Conservation (phyloP, 2,797 vertebrate genomes). For the Pygocentrus nattereri region DNA sequence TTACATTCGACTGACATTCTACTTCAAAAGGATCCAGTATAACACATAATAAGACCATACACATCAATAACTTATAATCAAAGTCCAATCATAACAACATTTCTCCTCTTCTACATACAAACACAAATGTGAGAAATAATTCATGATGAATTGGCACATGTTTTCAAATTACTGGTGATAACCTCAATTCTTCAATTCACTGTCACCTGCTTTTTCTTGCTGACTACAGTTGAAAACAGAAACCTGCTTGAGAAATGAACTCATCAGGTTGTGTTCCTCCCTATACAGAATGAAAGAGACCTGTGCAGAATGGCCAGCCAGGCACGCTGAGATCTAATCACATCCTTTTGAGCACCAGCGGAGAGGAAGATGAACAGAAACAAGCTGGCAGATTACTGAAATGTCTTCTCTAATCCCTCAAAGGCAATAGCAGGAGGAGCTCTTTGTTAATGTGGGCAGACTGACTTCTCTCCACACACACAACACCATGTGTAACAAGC, state of each 20-base stretch:
- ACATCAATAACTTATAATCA: too few species aligned
- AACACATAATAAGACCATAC: too few species aligned
- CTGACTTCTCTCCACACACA: background rate
- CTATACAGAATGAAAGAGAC: background rate
- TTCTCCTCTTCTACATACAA: too few species aligned
- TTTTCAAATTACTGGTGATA: too few species aligned
- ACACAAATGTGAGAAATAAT: too few species aligned
- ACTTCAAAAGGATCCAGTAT: too few species aligned
- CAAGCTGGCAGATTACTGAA: slow-evolving; percentile 38
- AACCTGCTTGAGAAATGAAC: background rate
- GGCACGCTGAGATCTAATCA: slow-evolving; percentile 32
- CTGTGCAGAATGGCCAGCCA: background rate
- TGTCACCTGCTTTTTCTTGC: background rate
- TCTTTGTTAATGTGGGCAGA: slow-evolving; percentile 21
- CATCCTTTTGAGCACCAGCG: slow-evolving; percentile 17
- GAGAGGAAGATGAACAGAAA: slow-evolving; percentile 40
- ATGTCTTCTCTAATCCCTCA: slow-evolving; percentile 49
- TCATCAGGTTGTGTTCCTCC: background rate
- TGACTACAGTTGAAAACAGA: background rate
- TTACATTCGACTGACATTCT: too few species aligned
- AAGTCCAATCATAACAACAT: too few species aligned
- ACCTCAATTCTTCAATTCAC: background rate
- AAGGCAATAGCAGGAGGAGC: slow-evolving; percentile 20
- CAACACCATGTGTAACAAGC: slow-evolving; percentile 21
- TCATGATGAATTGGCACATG: too few species aligned